These are phyloP conservation scores for Harpalus rufipes DNA, from an alignment of 2,888 invertebrate genomes.

Conservation along the genomic window DNA sequence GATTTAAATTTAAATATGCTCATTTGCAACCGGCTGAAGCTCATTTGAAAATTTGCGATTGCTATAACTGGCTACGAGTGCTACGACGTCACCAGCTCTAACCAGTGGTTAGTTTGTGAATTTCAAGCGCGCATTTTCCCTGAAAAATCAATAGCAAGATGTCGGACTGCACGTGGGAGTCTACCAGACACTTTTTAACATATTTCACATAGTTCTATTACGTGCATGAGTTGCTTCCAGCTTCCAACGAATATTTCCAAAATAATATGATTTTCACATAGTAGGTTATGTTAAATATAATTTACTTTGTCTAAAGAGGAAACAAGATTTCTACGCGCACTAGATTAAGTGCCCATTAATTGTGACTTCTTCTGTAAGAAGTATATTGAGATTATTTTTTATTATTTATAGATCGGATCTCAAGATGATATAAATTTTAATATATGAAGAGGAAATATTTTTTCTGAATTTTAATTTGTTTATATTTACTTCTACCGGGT, in stretches of 20 bases:
- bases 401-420: not conserved
- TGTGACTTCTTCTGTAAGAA: not conserved
- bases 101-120: conserved; percentile 43
- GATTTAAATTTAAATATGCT: conserved; percentile 38
- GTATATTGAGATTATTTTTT: not conserved
- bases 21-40: not conserved
- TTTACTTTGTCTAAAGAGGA: not conserved
- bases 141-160: conserved; percentile 60
- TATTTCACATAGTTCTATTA: conserved; percentile 25
- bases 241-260: not conserved
- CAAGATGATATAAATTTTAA: too few species aligned
- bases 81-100: conserved; percentile 36
- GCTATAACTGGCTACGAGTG: not conserved
- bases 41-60: conserved; percentile 21
- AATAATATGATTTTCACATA: conserved; percentile 11
- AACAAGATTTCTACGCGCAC: not conserved
- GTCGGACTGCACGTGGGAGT: conserved; percentile 40
- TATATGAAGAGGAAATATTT: too few species aligned
- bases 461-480: too few species aligned
- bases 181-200: conserved; percentile 16
- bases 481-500: too few species aligned
- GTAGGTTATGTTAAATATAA: not conserved
- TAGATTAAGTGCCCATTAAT: conserved; percentile 16
- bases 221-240: not conserved
- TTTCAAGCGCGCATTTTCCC: conserved; percentile 44